Evolutionary conservation across 1,140 invertebrate genomes (phyloP).

Genomic region (Danaus melanippus): DNA sequence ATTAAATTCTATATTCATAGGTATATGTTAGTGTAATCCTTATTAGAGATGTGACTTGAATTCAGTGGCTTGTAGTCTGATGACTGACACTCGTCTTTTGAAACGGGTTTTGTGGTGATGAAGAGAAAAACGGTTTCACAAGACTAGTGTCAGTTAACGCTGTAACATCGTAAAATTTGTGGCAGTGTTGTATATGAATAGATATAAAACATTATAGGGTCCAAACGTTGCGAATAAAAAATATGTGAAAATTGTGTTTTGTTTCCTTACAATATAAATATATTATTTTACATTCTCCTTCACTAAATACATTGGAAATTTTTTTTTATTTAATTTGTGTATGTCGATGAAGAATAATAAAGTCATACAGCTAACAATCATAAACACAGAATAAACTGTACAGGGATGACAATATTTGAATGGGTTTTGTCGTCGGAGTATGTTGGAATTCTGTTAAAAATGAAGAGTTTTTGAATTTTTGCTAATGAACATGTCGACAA

Average conservation of each 20-base stretch:
- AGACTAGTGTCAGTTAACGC: conserved; percentile 28
- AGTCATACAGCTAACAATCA: not conserved
- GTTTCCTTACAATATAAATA: conserved; percentile 42
- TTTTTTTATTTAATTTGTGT: no score
- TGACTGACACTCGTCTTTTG: conserved; percentile 52
- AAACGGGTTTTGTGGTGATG: conserved; percentile 40
- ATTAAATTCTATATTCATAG: conserved; percentile 38
- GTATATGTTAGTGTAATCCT: conserved; percentile 53
- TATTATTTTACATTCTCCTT: no score
- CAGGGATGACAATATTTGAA: no score
- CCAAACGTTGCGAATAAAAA: conserved; percentile 74
- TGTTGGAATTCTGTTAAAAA: no score
- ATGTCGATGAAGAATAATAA: not conserved
- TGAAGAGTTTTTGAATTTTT: no score
- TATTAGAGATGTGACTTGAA: conserved; percentile 60
- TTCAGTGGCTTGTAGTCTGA: conserved; percentile 55
- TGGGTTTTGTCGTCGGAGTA: no score
- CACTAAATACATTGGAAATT: no score
- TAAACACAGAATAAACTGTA: not conserved
- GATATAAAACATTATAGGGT: conserved; percentile 74
- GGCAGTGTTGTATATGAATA: conserved; percentile 70
- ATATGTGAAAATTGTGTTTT: conserved; percentile 67
- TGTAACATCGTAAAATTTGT: conserved; percentile 45
- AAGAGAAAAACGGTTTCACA: conserved; percentile 41
- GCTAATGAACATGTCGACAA: no score